Conservation (phyloP, 2,797 vertebrate species). For the Hypotaenidia philippensis region DNA sequence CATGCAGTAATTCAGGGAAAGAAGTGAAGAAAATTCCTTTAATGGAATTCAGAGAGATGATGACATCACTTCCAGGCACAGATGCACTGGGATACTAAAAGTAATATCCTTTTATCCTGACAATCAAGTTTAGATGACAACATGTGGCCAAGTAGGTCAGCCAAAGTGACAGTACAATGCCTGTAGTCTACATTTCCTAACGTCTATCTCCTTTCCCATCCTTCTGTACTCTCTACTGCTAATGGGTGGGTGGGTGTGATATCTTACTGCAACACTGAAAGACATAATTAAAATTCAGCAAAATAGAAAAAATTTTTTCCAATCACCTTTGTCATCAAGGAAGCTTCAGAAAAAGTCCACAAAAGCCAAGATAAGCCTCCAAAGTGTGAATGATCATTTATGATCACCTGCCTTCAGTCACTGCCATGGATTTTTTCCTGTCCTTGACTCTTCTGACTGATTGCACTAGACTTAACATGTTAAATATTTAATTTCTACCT, state of each 20-base stretch:
- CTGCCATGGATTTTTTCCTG: constrained; percentile 74
- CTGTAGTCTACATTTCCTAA: background rate
- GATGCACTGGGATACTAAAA: background rate
- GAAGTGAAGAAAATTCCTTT: constrained; percentile 20
- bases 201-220: background rate
- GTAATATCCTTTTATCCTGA: constrained; percentile 11
- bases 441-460: constrained; percentile 78
- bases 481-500: constrained; percentile 82
- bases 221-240: background rate
- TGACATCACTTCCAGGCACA: background rate
- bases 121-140: constrained; percentile 2
- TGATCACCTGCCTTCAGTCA: constrained; percentile 65
- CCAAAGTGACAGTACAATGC: background rate
- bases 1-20: background rate
- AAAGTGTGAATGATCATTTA: background rate
- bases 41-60: constrained; percentile 22
- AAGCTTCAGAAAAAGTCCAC: background rate
- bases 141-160: background rate
- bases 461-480: constrained; percentile 77
- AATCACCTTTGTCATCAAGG: background rate
- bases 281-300: background rate
- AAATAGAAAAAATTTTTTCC: background rate
- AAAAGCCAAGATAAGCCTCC: background rate
- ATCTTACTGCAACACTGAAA: background rate
- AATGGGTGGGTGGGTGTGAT: background rate